Conservation (phyloP, 2,113 vertebrate species). For the Falcunculus frontatus region DNA sequence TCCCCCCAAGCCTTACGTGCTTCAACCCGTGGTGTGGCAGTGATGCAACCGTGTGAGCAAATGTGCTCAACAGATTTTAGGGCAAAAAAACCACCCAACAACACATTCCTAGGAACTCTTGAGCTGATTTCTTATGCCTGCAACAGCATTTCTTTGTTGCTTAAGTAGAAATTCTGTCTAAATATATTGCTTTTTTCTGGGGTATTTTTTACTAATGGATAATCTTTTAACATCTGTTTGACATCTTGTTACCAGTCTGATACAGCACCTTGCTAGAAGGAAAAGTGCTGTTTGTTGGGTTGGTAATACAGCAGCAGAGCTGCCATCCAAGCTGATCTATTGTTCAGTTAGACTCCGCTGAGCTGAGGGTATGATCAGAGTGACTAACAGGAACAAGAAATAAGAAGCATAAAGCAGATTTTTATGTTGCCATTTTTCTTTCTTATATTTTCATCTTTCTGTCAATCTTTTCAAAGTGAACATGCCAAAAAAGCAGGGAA, state of each 20-base stretch:
- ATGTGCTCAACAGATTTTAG: not conserved
- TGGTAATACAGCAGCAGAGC: not conserved
- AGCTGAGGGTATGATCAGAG: not conserved
- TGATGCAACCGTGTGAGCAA: not conserved
- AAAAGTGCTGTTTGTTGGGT: not conserved
- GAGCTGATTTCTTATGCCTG: not conserved
- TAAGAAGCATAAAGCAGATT: not conserved
- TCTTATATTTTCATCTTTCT: not conserved
- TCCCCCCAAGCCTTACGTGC: not conserved
- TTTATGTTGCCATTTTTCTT: not conserved
- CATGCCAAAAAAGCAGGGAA: not conserved
- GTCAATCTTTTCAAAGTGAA: not conserved
- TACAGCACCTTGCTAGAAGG: not conserved
- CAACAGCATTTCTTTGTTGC: not conserved
- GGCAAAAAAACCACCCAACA: not conserved
- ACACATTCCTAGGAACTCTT: not conserved
- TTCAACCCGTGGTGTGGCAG: rapidly evolving
- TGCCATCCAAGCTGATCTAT: not conserved
- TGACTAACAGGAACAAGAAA: not conserved
- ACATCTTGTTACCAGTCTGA: not conserved
- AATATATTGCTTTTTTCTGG: not conserved
- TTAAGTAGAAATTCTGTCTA: not conserved
- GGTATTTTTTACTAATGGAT: not conserved
- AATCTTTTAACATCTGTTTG: not conserved
- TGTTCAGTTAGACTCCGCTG: not conserved